Evolutionary conservation across 2,888 invertebrate species (phyloP).

Genomic region (Drosophila cracens): DNA sequence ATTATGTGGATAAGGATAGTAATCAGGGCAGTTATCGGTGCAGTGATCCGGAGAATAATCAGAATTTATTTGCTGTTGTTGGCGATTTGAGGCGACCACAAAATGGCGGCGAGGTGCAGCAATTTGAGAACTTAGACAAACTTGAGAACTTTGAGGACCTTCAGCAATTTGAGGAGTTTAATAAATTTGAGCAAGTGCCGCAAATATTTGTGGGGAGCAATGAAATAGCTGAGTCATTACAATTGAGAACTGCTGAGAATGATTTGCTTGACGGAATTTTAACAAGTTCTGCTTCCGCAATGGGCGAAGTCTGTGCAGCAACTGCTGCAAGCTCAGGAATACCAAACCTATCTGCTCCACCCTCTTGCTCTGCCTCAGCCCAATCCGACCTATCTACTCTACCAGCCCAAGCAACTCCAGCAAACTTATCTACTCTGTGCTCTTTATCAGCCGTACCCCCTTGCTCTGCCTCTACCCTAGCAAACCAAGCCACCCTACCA

Average conservation of each 20-base stretch:
- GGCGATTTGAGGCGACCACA: constrained; percentile 50
- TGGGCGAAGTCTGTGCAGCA: not conserved
- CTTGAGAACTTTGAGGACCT: not conserved
- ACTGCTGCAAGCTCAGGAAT: not conserved
- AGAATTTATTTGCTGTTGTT: constrained; percentile 59
- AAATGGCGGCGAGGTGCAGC: not conserved
- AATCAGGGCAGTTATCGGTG: not conserved
- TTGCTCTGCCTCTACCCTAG: not conserved
- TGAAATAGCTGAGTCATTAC: not conserved
- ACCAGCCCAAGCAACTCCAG: not conserved
- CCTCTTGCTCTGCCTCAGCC: not conserved
- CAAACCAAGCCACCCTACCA: not conserved
- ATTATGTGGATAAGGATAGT: not conserved
- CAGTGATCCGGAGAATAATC: constrained; percentile 18
- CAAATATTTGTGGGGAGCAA: constrained; percentile 26
- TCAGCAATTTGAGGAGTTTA: not conserved
- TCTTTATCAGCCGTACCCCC: not conserved
- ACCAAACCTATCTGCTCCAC: not conserved
- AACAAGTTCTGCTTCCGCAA: not conserved
- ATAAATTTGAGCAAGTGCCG: constrained; percentile 14
- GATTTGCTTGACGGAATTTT: not conserved
- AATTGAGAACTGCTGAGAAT: not conserved
- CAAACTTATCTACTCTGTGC: not conserved
- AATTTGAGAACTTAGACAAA: not conserved
- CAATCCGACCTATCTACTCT: not conserved